Base-by-base conservation (phyloP, 2,888 invertebrate genomes). In the Clostera curtula region DNA sequence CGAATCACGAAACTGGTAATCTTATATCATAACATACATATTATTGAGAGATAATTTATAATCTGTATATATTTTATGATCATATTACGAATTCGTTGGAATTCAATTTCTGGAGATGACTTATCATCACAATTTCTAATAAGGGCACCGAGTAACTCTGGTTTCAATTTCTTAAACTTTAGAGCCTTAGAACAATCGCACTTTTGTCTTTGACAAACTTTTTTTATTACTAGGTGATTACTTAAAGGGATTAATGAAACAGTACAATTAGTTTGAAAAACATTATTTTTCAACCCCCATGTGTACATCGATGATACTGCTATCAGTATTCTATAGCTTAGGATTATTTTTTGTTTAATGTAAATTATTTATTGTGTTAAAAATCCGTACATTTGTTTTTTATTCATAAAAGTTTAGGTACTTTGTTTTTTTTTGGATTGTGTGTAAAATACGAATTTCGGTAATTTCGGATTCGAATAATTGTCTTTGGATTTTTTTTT, bases 251-350 rank as follows among this genome's bases (percentile, higher is more conserved):
- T 18, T 4, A 1, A 8, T n/a, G n/a, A 3, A 19, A 19, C 19
- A 19, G 10, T 10, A 19, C 19, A 19, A 10, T 20, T 7, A 2
- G 3, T 20, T 20, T 20, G n/a, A n/a, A n/a, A n/a, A n/a, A n/a
- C n/a, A 9, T 22, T 22, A 1, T 9, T 8, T 13, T n/a, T n/a
- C n/a, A n/a, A n/a, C n/a, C 8, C 12, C 8, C 4, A 8, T 4
- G 2, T 8, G 4, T 13, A 31, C 27, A 32, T 36, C 31, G 31
- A 39, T 25, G 29, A 35, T 36, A 35, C 28, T 34, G 28, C 34
- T 40, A 48, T 27, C 51, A 48, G 51, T 50, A 50, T 50, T 50
- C 29, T 44, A 35, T 41, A 43, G 28, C 31, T 38, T 50, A 44
- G 41, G 34, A 47, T 38, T 23, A 24, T 26, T 26, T 27, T 50